A percentile compares a stretch with the other conserved stretches of the same genome.
Evolutionary conservation across 2,797 vertebrate genomes (phyloP).

Genomic region (Octomys mimax): DNA sequence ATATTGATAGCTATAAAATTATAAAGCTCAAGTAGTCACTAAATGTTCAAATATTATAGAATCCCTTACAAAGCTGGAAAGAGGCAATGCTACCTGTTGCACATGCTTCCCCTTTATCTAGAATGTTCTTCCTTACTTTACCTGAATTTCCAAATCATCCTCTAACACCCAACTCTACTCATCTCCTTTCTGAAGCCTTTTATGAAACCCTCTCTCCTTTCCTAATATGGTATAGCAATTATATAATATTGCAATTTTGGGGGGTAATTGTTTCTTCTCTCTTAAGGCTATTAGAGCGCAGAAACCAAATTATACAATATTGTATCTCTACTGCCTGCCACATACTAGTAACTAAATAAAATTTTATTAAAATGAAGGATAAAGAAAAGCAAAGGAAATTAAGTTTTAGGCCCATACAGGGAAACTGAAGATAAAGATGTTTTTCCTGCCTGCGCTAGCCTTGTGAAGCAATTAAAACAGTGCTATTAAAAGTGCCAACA

Average conservation of each 20-base stretch:
- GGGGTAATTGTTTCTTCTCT: neutral
- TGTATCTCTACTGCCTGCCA: neutral
- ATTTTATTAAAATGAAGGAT: neutral
- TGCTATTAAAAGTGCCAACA: constrained; percentile 15
- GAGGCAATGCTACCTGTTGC: neutral
- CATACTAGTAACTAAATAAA: constrained; percentile 33
- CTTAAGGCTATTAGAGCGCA: neutral
- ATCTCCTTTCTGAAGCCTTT: constrained; percentile 24
- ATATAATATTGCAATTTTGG: neutral
- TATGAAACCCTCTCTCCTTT: neutral
- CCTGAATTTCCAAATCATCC: constrained; percentile 46
- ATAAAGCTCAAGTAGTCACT: neutral
- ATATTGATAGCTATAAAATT: constrained; percentile 47
- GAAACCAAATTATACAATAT: constrained; percentile 7
- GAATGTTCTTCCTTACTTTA: constrained; percentile 1
- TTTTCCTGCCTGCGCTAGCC: neutral
- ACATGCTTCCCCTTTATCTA: neutral
- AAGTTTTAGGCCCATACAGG: constrained; percentile 25
- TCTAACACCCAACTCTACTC: neutral
- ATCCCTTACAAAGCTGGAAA: neutral
- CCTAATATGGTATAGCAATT: neutral
- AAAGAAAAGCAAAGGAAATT: neutral
- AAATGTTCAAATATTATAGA: constrained; percentile 10
- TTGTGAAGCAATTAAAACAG: neutral
- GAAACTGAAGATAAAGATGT: neutral